These are phyloP conservation scores for Emesis castigata DNA, from an alignment of 2,888 invertebrate genomes.

Conservation along the genomic window DNA sequence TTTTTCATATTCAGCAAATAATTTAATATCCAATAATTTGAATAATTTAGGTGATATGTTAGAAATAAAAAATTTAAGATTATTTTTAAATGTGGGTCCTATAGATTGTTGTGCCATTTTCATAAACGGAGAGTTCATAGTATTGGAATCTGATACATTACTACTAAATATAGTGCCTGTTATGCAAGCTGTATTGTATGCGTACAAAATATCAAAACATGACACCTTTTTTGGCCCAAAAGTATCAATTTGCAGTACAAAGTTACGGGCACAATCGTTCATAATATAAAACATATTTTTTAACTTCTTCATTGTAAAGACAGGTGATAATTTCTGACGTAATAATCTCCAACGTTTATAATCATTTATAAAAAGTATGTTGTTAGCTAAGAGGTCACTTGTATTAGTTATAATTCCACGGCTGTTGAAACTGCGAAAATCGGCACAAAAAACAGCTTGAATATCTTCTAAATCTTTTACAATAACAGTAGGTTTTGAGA, in stretches of 20 bases:
- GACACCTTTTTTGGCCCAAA: constrained; percentile 68
- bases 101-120: constrained; percentile 68
- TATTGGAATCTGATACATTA: constrained; percentile 73
- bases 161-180: constrained; percentile 80
- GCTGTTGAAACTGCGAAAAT: constrained; percentile 74
- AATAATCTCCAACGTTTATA: constrained; percentile 79
- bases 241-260: constrained; percentile 71
- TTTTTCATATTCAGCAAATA: constrained; percentile 59
- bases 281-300: constrained; percentile 79
- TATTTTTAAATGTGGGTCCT: constrained; percentile 60
- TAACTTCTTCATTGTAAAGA: constrained; percentile 78
- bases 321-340: constrained; percentile 78
- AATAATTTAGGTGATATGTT: constrained; percentile 63
- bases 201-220: constrained; percentile 68
- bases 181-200: constrained; percentile 76
- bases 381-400: constrained; percentile 74
- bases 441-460: constrained; percentile 71
- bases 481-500: constrained; percentile 66
- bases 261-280: constrained; percentile 76
- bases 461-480: constrained; percentile 73
- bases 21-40: constrained; percentile 49
- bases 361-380: constrained; percentile 73
- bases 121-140: constrained; percentile 77
- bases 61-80: constrained; percentile 70
- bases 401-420: constrained; percentile 72